phyloP scores from a whole-genome alignment of 2,797 vertebrate species.

The Semotilus atromaculatus region DNA sequence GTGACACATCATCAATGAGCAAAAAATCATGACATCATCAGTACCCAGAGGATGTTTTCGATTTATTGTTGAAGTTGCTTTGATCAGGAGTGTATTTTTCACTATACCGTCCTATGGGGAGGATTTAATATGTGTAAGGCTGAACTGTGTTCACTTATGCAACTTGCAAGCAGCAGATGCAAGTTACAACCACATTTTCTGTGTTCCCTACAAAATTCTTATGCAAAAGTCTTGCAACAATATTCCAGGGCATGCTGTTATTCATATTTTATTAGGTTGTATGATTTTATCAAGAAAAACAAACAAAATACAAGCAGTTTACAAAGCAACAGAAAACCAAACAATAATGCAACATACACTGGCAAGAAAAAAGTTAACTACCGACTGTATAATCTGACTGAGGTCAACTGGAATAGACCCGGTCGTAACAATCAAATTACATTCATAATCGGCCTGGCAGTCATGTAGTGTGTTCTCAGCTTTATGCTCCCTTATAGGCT shows the following conservation, averaged over 20 bases:
- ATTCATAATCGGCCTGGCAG: too few relatives aligned
- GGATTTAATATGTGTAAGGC: constrained; percentile 21
- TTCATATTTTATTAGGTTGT: constrained; percentile 7
- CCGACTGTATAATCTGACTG: too few relatives aligned
- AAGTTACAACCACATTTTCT: constrained; percentile 46
- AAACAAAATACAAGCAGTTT: neutral
- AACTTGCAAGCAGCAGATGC: constrained; percentile 31
- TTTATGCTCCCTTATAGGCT: too few relatives aligned
- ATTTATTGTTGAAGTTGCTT: neutral
- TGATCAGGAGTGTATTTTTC: constrained; percentile 33
- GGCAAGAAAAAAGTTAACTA: too few relatives aligned
- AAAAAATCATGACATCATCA: neutral
- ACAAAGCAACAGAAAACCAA: neutral
- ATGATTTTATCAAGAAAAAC: constrained; percentile 3
- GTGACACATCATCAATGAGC: neutral
- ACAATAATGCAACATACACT: neutral
- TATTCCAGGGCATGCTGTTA: constrained; percentile 2
- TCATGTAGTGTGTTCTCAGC: too few relatives aligned
- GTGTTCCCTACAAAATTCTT: constrained; percentile 37
- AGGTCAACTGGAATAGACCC: too few relatives aligned
- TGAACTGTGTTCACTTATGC: constrained; percentile 31
- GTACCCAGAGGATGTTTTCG: neutral
- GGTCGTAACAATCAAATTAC: too few relatives aligned
- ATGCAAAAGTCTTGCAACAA: constrained; percentile 4
- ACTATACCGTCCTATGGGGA: neutral